Conservation (phyloP, 2,797 vertebrate species). For the Alca torda region DNA sequence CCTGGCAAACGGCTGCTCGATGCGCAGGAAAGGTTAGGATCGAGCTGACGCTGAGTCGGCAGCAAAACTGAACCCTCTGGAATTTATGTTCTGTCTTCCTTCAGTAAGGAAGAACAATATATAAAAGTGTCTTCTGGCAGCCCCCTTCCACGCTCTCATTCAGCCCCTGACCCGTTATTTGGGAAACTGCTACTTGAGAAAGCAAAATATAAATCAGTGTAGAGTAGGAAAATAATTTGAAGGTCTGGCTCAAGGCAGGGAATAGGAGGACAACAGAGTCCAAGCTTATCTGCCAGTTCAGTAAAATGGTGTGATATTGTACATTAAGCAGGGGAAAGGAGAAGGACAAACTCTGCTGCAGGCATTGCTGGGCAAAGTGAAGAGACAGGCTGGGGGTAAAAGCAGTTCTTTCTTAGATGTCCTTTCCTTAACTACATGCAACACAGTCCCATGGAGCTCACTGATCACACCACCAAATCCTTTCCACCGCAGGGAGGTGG, state of each 20-base stretch:
- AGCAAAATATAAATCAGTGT: not conserved
- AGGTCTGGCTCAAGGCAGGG: not conserved
- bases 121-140: not conserved
- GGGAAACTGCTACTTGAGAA: not conserved
- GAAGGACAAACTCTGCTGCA: not conserved
- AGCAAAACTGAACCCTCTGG: not conserved
- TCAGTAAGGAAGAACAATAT: not conserved
- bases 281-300: not conserved
- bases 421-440: not conserved
- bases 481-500: accelerated
- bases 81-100: not conserved
- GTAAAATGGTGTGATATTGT: not conserved
- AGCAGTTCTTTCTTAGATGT: not conserved
- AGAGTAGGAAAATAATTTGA: not conserved
- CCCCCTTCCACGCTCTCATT: not conserved
- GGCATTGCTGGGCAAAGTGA: not conserved
- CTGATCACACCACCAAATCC: not conserved
- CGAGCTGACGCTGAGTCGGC: not conserved
- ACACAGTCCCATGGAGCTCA: not conserved
- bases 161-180: not conserved
- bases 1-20: accelerated
- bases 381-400: not conserved
- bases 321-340: not conserved
- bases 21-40: accelerated
- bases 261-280: not conserved